Percentiles rank a stretch among this genome's conserved stretches.
These are phyloP conservation scores for Ibidorhyncha struthersii DNA, from an alignment of 2,113 vertebrate species.

Conservation along the genomic window DNA sequence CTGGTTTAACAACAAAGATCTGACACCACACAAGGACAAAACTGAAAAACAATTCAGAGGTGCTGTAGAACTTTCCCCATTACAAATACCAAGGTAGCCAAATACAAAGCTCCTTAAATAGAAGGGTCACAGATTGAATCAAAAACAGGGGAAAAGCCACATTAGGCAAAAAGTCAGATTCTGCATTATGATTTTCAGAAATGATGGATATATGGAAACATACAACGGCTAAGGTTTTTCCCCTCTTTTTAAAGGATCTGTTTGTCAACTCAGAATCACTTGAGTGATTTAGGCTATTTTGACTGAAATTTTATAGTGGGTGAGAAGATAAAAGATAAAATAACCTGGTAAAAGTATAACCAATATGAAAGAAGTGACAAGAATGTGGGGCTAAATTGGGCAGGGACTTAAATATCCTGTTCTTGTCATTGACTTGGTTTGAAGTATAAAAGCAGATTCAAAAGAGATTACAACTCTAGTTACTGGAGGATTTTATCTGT, in stretches of 20 bases:
- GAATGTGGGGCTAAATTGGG: neutral
- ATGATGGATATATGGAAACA: neutral
- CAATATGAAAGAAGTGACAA: neutral
- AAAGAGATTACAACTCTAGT: neutral
- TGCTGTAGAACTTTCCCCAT: neutral
- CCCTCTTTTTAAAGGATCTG: neutral
- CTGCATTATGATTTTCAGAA: neutral
- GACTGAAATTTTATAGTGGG: neutral
- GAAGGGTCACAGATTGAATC: neutral
- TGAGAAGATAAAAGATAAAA: neutral
- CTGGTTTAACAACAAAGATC: conserved; percentile 43
- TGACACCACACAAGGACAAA: conserved; percentile 48
- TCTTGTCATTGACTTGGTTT: neutral
- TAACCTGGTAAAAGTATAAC: neutral
- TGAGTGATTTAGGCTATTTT: conserved; percentile 3
- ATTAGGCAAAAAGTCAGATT: neutral
- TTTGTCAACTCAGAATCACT: neutral
- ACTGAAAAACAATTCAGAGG: neutral
- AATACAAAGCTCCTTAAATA: neutral
- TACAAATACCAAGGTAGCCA: neutral
- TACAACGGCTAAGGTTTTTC: neutral
- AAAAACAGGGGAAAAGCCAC: neutral
- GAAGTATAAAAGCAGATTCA: neutral
- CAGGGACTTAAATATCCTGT: neutral
- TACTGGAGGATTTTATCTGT: neutral